These are phyloP conservation scores for Chrysolina haemoptera DNA, from an alignment of 2,888 invertebrate genomes.

Conservation along the genomic window DNA sequence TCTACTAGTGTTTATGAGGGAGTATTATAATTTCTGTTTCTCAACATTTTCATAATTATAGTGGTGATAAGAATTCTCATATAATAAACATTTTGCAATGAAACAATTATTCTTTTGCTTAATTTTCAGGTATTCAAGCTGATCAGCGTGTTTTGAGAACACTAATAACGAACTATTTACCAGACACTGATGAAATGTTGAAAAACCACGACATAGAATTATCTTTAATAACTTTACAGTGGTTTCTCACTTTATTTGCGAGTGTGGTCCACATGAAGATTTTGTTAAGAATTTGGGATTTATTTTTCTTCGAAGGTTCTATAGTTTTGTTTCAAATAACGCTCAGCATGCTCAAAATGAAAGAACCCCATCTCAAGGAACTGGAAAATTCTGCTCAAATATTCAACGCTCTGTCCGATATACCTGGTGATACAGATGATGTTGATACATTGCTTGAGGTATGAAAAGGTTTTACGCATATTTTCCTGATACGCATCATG, in stretches of 20 bases:
- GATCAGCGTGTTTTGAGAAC: conserved; percentile 97
- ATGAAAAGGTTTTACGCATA: conserved; percentile 53
- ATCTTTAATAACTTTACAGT: conserved; percentile 95
- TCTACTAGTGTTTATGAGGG: too few species aligned
- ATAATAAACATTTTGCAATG: too few species aligned
- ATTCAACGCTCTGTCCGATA: conserved; percentile 96
- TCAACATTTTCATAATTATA: too few species aligned
- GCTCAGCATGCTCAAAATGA: conserved; percentile 93
- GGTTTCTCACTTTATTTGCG: conserved; percentile 97
- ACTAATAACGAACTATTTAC: conserved; percentile 89
- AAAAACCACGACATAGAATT: conserved; percentile 96
- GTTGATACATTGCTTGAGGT: conserved; percentile 89
- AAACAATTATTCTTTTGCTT: conserved; percentile 18
- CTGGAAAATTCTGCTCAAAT: conserved; percentile 97
- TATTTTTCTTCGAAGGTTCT: conserved; percentile 97
- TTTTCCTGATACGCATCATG: neutral
- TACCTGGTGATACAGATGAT: conserved; percentile 94
- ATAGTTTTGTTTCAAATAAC: conserved; percentile 95
- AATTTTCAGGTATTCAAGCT: conserved; percentile 84
- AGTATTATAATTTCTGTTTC: too few species aligned
- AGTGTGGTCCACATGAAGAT: conserved; percentile 98
- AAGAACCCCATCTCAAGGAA: conserved; percentile 85
- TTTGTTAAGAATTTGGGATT: conserved; percentile 94
- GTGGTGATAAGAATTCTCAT: too few species aligned
- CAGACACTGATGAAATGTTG: conserved; percentile 91